Percentiles rank a stretch among this genome's conserved stretches.
These are phyloP conservation scores for Pristionchus maxplancki DNA, from an alignment of 2,888 invertebrate species.

Conservation along the genomic window DNA sequence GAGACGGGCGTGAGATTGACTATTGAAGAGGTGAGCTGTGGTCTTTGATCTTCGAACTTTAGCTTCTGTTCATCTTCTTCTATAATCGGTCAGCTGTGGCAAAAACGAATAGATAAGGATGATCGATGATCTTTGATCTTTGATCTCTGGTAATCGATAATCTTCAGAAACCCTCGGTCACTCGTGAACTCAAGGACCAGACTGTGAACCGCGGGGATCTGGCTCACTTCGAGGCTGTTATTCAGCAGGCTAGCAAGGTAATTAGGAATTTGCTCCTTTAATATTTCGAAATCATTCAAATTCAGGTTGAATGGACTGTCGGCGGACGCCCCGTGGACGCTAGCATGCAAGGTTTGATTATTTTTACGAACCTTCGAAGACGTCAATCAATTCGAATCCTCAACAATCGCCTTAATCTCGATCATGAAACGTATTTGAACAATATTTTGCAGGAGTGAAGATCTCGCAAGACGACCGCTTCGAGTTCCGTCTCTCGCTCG, in stretches of 20 bases:
- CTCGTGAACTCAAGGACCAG: conserved; percentile 61
- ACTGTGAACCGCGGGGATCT: conserved; percentile 84
- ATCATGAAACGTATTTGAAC: background rate
- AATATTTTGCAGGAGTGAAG: conserved; percentile 57
- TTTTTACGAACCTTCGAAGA: background rate
- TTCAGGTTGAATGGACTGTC: conserved; percentile 49
- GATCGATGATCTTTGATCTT: background rate
- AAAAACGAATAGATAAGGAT: no score
- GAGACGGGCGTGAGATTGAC: conserved; percentile 68
- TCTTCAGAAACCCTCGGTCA: conserved; percentile 52
- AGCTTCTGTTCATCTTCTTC: background rate
- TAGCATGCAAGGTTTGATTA: conserved; percentile 12
- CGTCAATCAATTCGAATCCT: background rate
- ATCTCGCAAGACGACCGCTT: conserved; percentile 66
- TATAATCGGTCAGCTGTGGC: no score
- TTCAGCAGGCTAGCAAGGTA: conserved; percentile 67
- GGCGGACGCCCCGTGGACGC: conserved; percentile 16
- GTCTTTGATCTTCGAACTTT: no score
- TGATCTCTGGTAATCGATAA: background rate
- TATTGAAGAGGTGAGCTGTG: conserved; percentile 62
- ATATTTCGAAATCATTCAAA: background rate
- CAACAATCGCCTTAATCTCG: background rate
- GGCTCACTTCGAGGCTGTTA: conserved; percentile 69
- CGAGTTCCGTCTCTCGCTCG: conserved; percentile 68
- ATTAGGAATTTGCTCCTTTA: background rate